phyloP scores from a whole-genome alignment of 2,113 vertebrate species.

The Oncorhynchus clarkii region DNA sequence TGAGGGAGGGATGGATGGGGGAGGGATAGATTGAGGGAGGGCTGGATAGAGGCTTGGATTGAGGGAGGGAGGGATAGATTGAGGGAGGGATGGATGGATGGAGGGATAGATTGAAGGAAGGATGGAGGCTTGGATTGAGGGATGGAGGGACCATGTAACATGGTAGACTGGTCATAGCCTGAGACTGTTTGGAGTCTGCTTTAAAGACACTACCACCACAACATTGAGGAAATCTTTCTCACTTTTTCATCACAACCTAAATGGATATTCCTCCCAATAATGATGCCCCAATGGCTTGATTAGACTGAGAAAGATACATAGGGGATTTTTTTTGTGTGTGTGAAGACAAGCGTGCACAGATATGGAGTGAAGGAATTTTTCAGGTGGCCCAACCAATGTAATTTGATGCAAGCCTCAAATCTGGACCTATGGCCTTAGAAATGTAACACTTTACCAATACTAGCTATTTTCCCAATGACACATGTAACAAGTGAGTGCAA shows the following conservation, averaged over 20 bases:
- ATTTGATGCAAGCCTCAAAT: background rate
- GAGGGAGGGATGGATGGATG: no score
- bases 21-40: no score
- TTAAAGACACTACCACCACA: background rate
- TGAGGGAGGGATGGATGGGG: no score
- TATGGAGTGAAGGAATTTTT: constrained; percentile 1
- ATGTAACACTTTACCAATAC: background rate
- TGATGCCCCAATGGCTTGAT: background rate
- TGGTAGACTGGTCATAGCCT: constrained; percentile 3
- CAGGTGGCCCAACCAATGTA: background rate
- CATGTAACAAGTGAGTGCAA: background rate
- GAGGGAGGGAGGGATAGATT: no score
- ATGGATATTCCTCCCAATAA: background rate
- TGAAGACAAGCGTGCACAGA: constrained; percentile 5
- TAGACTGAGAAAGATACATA: background rate
- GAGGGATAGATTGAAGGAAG: no score
- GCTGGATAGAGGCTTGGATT: no score
- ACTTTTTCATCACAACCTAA: background rate
- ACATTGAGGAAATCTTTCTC: background rate
- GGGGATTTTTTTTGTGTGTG: no score
- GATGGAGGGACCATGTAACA: background rate
- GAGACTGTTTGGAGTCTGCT: background rate
- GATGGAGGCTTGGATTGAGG: no score
- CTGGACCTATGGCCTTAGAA: background rate
- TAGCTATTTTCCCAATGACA: background rate